Percentiles rank a stretch among this genome's conserved stretches.
phyloP scores from a whole-genome alignment of 1,140 invertebrate genomes.

The Cydia splendana region DNA sequence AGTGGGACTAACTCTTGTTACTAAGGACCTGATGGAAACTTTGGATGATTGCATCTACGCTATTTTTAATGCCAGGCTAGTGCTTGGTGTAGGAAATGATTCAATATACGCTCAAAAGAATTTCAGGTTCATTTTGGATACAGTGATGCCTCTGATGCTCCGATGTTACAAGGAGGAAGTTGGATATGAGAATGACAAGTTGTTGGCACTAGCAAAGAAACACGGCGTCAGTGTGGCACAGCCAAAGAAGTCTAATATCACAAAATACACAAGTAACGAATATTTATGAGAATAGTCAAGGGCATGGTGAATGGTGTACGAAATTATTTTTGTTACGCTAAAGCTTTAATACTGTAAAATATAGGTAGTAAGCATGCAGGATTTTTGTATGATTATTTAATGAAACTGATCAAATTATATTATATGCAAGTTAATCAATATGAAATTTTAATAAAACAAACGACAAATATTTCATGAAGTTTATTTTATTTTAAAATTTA shows the following conservation, averaged over 20 bases:
- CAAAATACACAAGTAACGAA: slow-evolving; percentile 79
- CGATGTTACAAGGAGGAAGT: slow-evolving; percentile 75
- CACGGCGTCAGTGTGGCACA: slow-evolving; percentile 68
- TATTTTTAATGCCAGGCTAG: slow-evolving; percentile 74
- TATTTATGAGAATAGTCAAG: slow-evolving; percentile 76
- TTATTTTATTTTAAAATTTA: slow-evolving; percentile 7
- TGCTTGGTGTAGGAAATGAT: slow-evolving; percentile 68
- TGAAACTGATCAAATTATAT: slow-evolving; percentile 76
- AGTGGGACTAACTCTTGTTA: slow-evolving; percentile 74
- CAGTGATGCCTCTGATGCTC: slow-evolving; percentile 74
- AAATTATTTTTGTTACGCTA: slow-evolving; percentile 76
- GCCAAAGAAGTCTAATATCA: slow-evolving; percentile 76
- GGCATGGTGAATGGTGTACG: slow-evolving; percentile 49
- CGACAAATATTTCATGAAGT: slow-evolving; percentile 14
- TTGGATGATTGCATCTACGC: slow-evolving; percentile 75
- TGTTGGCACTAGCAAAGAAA: slow-evolving; percentile 72
- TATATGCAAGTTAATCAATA: slow-evolving; percentile 76
- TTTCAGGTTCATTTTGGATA: slow-evolving; percentile 77
- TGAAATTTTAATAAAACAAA: slow-evolving; percentile 76
- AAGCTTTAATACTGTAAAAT: slow-evolving; percentile 78
- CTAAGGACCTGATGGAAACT: slow-evolving; percentile 77
- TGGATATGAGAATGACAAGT: slow-evolving; percentile 77
- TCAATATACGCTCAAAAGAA: slow-evolving; percentile 76
- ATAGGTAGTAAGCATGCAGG: slow-evolving; percentile 74
- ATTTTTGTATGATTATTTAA: slow-evolving; percentile 77